Evolutionary conservation across 2,888 invertebrate species (phyloP), one percentile per base, ranked within the genome.

Genomic region (Dexiosoma caninum): DNA sequence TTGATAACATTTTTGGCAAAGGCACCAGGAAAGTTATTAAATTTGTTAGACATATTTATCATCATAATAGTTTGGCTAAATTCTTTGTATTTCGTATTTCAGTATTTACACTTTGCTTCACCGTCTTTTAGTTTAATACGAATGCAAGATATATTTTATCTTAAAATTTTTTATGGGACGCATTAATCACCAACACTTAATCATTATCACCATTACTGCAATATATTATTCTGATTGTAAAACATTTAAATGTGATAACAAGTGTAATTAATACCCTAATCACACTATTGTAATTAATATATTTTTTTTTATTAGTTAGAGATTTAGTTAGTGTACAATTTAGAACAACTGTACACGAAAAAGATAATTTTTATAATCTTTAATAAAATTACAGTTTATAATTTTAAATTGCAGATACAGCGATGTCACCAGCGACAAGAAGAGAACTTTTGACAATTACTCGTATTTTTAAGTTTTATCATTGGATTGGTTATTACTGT

Each of bases 21-120:
- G 9, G 81, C 35, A 42, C 84, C 83, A 83, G 85, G 85, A 77
- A 85, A 87, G 27, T 83, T 85, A 71, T 88, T 87, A 84, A 85
- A 87, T 85, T 87, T 78, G 49, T 83, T 81, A 42, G 79, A 78
- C 75, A 70, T 88, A 83, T 86, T 88, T 84, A 86, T 85, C 87
- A 87, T 87, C 86, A 87, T 88, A 35, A 42, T 60, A 16, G 5
- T 51, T 42, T 16, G n/a, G 1, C 1, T 32, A 3, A 40, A 6
- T 10, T 16, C n/a, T 30, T 14, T 30, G 5, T n/a, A 0, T 10
- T 23, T 40, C 1, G 5, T 10, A 1, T 10, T 3, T 5, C 3
- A 27, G 27, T 16, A 14, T 27, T 69, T 21, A 9, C 21, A 14
- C n/a, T 10, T 2, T 23, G 2, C 2, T 27, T 46, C 60, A 67